phyloP scores from a whole-genome alignment of 2,888 invertebrate species.

The Scaptomyza polygonia region DNA sequence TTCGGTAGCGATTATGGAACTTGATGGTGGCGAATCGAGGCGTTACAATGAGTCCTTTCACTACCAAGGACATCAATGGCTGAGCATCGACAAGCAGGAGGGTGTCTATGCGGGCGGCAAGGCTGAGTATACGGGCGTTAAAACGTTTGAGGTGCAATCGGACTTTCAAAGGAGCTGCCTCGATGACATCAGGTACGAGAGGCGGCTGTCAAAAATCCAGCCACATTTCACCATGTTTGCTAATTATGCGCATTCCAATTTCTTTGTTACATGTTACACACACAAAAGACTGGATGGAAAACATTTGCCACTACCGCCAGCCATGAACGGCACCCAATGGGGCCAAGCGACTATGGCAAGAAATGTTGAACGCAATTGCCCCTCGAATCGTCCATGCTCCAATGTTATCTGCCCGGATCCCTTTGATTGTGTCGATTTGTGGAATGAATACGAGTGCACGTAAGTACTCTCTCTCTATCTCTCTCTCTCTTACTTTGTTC shows the following conservation, averaged over 20 bases:
- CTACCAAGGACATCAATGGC: constrained; percentile 95
- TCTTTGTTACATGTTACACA: constrained; percentile 8
- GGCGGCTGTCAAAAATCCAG: neutral
- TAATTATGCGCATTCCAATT: constrained; percentile 35
- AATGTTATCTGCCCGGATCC: constrained; percentile 96
- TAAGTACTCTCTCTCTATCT: constrained; percentile 86
- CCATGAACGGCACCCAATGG: constrained; percentile 97
- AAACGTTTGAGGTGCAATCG: constrained; percentile 96
- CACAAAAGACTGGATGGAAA: constrained; percentile 92
- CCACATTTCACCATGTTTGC: constrained; percentile 26
- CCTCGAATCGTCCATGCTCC: constrained; percentile 97
- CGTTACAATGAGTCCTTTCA: constrained; percentile 96
- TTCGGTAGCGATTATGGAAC: constrained; percentile 94
- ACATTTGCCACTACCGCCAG: constrained; percentile 95
- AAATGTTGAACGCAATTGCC: constrained; percentile 95
- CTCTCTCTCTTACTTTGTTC: no score
- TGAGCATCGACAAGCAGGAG: constrained; percentile 95
- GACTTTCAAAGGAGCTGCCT: constrained; percentile 95
- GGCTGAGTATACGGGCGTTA: constrained; percentile 96
- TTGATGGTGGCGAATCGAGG: constrained; percentile 97
- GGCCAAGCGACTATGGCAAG: constrained; percentile 97
- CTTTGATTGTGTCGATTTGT: constrained; percentile 97
- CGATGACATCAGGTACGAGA: constrained; percentile 86
- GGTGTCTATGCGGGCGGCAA: constrained; percentile 97
- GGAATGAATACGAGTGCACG: constrained; percentile 99